These are phyloP conservation scores for Phlogophora meticulosa DNA, from an alignment of 2,888 invertebrate species.

Conservation along the genomic window DNA sequence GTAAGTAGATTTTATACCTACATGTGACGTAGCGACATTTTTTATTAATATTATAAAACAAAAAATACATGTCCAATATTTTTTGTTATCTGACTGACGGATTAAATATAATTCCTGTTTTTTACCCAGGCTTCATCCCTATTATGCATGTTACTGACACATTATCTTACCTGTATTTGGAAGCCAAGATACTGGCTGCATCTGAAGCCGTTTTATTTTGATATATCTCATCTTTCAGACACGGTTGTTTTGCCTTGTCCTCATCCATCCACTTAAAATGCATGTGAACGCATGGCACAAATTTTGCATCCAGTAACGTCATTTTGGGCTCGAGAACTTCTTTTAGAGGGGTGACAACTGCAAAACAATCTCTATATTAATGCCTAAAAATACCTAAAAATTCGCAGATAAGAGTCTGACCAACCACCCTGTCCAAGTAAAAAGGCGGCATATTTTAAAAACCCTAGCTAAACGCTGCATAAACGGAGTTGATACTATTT, in stretches of 20 bases:
- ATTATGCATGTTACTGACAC: no score
- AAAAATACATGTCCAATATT: no score
- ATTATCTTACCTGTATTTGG: slow-evolving; percentile 91
- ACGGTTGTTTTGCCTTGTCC: slow-evolving; percentile 76
- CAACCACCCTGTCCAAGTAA: no score
- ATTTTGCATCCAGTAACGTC: slow-evolving; percentile 93
- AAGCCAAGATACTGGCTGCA: slow-evolving; percentile 93
- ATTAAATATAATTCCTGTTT: no score
- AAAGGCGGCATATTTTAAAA: no score
- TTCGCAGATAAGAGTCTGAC: neutral
- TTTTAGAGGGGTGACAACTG: slow-evolving; percentile 97
- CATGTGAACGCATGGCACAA: slow-evolving; percentile 95
- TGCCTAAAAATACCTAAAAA: neutral
- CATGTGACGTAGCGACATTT: no score
- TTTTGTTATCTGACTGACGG: no score
- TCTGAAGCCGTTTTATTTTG: slow-evolving; percentile 92
- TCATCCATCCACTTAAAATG: slow-evolving; percentile 92
- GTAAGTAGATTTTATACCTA: no score
- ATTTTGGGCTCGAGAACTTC: slow-evolving; percentile 91
- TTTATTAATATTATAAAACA: no score
- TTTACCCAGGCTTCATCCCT: no score
- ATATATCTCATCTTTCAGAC: slow-evolving; percentile 92
- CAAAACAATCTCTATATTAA: slow-evolving; percentile 27
- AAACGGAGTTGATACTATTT: no score
- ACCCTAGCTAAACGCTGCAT: no score